Evolutionary conservation across 1,140 invertebrate species (phyloP).

Genomic region (Eumeta japonica): DNA sequence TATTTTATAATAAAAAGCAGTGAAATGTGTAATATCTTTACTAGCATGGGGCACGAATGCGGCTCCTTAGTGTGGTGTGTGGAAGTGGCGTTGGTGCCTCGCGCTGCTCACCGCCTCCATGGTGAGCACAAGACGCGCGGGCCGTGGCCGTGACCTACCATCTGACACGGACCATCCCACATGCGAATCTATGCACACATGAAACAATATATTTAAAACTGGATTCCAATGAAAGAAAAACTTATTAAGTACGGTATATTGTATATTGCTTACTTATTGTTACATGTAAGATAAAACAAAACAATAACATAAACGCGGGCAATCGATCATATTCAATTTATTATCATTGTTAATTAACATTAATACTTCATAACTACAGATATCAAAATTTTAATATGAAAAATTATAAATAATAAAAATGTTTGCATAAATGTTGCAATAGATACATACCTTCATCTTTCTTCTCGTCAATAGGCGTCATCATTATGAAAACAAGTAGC

Average conservation of each 20-base stretch:
- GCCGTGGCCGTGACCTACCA: conserved; percentile 82
- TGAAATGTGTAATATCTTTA: conserved; percentile 19
- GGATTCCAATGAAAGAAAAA: neutral
- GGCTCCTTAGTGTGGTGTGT: conserved; percentile 32
- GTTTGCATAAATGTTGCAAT: neutral
- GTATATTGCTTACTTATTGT: conserved; percentile 1
- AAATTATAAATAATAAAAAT: neutral
- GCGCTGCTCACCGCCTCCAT: conserved; percentile 80
- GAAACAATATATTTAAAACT: neutral
- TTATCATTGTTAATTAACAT: neutral
- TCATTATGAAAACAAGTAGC: conserved; percentile 42
- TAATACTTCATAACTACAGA: neutral
- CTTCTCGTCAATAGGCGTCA: conserved; percentile 52
- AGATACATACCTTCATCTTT: conserved; percentile 45
- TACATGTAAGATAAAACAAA: neutral
- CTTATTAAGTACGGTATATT: neutral
- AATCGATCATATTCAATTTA: neutral
- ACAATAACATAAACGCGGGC: neutral
- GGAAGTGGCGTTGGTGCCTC: conserved; percentile 32
- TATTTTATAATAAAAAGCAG: neutral
- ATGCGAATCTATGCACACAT: conserved; percentile 64
- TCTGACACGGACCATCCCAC: conserved; percentile 89
- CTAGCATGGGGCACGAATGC: conserved; percentile 61
- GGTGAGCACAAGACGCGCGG: conserved; percentile 79
- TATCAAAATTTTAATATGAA: conserved; percentile 5